Conservation (phyloP, 2,888 invertebrate genomes). For the Laspeyria flexula region DNA sequence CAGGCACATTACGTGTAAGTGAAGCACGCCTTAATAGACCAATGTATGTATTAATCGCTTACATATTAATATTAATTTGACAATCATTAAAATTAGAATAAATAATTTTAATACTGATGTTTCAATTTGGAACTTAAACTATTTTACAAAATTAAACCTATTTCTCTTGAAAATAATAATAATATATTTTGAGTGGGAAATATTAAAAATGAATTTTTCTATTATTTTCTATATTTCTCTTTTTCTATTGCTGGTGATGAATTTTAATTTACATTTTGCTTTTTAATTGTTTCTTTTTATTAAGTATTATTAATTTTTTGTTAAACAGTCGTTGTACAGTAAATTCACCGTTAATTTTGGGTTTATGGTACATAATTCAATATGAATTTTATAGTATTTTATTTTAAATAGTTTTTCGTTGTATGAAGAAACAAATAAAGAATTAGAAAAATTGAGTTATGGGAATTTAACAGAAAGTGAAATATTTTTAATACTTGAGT, state of each 20-base stretch:
- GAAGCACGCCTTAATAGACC: too few relatives aligned
- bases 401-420: constrained; percentile 32
- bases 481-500: too few relatives aligned
- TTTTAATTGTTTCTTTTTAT: constrained; percentile 8
- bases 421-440: constrained; percentile 12
- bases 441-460: too few relatives aligned
- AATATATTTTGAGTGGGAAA: too few relatives aligned
- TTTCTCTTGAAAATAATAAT: constrained; percentile 12
- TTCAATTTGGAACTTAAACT: too few relatives aligned
- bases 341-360: constrained; percentile 44
- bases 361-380: constrained; percentile 19
- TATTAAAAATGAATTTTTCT: too few relatives aligned
- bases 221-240: too few relatives aligned
- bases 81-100: neutral
- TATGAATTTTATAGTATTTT: constrained; percentile 21
- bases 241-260: too few relatives aligned
- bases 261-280: too few relatives aligned
- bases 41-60: neutral
- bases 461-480: too few relatives aligned
- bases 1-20: too few relatives aligned
- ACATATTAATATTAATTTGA: neutral
- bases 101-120: too few relatives aligned
- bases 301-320: constrained; percentile 12
- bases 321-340: constrained; percentile 49
- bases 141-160: neutral